These are phyloP conservation scores for Premnoplex brunnescens DNA, from an alignment of 2,797 vertebrate genomes.

Conservation along the genomic window DNA sequence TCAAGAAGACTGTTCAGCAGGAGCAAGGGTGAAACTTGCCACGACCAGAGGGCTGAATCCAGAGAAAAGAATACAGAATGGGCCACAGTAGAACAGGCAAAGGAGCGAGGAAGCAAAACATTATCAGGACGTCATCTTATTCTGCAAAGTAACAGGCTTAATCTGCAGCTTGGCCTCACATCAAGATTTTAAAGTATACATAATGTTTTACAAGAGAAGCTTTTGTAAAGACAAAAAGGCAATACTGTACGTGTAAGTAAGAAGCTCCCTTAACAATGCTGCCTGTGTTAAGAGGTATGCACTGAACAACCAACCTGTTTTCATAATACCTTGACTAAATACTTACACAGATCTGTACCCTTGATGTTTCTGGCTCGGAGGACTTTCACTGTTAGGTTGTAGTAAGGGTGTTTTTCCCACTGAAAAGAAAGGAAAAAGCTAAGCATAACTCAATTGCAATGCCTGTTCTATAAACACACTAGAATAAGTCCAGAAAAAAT, in stretches of 20 bases:
- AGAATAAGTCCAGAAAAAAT: background rate
- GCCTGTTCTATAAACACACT: background rate
- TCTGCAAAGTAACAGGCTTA: background rate
- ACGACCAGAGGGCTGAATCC: background rate
- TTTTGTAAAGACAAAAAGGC: background rate
- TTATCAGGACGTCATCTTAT: background rate
- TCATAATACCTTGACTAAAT: background rate
- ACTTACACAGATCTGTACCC: conserved; percentile 77
- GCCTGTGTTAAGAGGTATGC: background rate
- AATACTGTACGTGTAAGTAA: background rate
- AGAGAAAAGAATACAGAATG: background rate
- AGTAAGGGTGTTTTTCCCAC: conserved; percentile 77
- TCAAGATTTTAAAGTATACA: background rate
- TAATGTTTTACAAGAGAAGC: background rate
- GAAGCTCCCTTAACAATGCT: background rate
- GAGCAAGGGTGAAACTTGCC: background rate
- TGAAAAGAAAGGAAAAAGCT: conserved; percentile 66
- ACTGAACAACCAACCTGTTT: background rate
- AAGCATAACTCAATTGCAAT: background rate
- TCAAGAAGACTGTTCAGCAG: background rate
- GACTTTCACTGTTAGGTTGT: conserved; percentile 79
- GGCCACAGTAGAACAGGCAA: background rate
- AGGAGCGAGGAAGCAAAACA: background rate
- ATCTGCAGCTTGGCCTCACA: background rate
- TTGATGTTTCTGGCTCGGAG: conserved; percentile 78